A percentile compares a stretch with the other conserved stretches of the same genome.
Conservation (phyloP, 2,113 vertebrate species). For the Camelus bactrianus region DNA sequence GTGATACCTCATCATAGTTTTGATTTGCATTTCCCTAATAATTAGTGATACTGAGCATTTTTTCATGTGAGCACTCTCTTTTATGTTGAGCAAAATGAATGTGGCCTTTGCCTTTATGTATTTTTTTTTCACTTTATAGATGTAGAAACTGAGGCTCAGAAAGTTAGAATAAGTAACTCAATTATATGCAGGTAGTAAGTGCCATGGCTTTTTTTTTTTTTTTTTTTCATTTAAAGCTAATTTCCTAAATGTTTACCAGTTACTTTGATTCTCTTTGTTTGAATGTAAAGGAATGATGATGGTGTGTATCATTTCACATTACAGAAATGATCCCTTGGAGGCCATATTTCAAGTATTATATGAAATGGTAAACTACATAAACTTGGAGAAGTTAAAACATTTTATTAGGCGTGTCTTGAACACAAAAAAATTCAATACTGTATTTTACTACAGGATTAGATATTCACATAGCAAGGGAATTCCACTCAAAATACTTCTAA, state of each 20-base stretch:
- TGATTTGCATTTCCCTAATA: no score
- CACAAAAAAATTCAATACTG: background rate
- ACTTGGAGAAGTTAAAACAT: conserved; percentile 21
- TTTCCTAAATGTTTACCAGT: background rate
- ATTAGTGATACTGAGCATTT: no score
- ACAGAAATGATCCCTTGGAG: conserved; percentile 13
- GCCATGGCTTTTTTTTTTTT: background rate
- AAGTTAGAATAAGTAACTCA: background rate
- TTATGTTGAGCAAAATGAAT: background rate
- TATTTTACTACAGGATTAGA: conserved; percentile 73
- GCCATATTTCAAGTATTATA: background rate
- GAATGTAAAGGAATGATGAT: background rate
- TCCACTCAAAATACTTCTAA: background rate
- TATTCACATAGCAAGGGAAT: conserved; percentile 33
- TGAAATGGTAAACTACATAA: conserved; percentile 32
- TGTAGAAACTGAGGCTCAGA: background rate
- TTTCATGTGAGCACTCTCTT: background rate
- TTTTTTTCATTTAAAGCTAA: background rate
- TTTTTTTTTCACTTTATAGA: conserved; percentile 32
- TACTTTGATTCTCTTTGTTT: conserved; percentile 27
- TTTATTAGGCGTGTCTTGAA: conserved; percentile 51
- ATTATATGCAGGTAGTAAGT: background rate
- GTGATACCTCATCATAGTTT: no score
- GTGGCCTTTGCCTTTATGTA: background rate
- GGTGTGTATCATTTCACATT: background rate